phyloP scores from a whole-genome alignment of 2,888 invertebrate genomes.

The Eupithecia subfuscata region DNA sequence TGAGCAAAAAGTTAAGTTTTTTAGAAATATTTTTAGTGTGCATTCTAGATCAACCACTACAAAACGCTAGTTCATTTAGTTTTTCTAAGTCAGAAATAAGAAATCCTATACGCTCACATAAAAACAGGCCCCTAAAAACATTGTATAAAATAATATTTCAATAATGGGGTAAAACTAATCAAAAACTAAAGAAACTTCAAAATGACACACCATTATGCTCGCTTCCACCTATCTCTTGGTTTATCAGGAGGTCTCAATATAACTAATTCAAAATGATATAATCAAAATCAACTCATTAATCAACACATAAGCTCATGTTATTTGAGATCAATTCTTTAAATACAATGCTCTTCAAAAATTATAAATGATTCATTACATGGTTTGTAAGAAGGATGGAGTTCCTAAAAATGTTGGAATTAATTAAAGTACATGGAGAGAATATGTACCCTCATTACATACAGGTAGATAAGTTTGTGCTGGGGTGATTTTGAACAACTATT shows the following conservation, averaged over 20 bases:
- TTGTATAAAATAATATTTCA: neutral
- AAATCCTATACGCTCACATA: neutral
- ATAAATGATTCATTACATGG: neutral
- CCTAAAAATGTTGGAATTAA: neutral
- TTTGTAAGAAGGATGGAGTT: neutral
- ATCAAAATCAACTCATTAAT: neutral
- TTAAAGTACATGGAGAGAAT: neutral
- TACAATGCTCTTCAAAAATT: conserved; percentile 39
- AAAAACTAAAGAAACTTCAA: conserved; percentile 1
- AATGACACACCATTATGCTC: neutral
- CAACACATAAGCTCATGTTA: conserved; percentile 7
- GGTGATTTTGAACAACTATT: neutral
- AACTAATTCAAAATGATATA: neutral
- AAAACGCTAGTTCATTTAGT: conserved; percentile 6
- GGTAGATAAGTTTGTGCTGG: neutral
- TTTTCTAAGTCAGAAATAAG: neutral
- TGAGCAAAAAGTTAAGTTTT: conserved; percentile 39
- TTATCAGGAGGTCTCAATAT: neutral
- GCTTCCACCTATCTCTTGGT: neutral
- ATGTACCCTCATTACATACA: neutral
- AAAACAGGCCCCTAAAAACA: neutral
- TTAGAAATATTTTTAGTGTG: conserved; percentile 38
- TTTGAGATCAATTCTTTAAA: conserved; percentile 63
- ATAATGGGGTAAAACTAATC: conserved; percentile 2
- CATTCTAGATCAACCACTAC: conserved; percentile 18